These are phyloP conservation scores for Oxyruncus cristatus DNA, from an alignment of 2,113 vertebrate genomes.

Conservation along the genomic window DNA sequence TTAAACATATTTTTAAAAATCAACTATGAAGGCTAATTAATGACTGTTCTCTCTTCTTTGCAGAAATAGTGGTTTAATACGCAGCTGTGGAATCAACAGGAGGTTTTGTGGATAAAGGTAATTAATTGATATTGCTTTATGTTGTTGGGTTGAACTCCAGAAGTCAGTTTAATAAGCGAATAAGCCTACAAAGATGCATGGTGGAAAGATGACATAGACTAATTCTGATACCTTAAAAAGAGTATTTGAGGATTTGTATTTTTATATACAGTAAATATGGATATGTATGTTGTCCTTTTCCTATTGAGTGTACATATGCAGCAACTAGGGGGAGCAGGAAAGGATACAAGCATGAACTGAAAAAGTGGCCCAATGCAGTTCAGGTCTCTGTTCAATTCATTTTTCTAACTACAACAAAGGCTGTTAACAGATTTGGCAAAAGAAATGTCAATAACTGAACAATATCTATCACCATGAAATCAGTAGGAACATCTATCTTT, in stretches of 20 bases:
- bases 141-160: not conserved
- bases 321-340: not conserved
- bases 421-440: not conserved
- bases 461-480: not conserved
- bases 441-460: not conserved
- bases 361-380: not conserved
- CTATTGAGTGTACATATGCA: not conserved
- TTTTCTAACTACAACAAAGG: not conserved
- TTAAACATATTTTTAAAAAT: not conserved
- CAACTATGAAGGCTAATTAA: not conserved
- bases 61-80: not conserved
- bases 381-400: not conserved
- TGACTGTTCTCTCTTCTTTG: not conserved
- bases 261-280: not conserved
- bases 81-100: not conserved
- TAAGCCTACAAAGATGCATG: not conserved
- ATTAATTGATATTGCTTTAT: not conserved
- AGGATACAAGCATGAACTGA: not conserved
- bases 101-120: not conserved
- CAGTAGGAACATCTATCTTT: not conserved
- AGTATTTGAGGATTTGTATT: not conserved
- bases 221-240: not conserved
- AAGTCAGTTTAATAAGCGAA: not conserved
- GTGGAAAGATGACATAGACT: not conserved
- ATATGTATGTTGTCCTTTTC: not conserved